These are phyloP conservation scores for Lordiphosa andalusiaca DNA, from an alignment of 2,888 invertebrate genomes.

Conservation along the genomic window DNA sequence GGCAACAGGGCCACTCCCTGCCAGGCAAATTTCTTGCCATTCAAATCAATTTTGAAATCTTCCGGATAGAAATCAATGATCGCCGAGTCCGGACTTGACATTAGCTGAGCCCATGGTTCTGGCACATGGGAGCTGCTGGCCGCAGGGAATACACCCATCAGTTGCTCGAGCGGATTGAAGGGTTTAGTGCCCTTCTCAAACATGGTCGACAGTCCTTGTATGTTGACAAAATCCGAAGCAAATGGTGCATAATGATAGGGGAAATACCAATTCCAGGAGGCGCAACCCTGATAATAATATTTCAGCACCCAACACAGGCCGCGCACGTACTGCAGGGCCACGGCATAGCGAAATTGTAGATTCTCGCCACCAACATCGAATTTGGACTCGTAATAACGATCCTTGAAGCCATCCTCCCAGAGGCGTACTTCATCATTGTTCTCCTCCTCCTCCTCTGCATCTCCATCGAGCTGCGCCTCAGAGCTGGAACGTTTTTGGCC, in stretches of 20 bases:
- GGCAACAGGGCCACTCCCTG: slow-evolving; percentile 99
- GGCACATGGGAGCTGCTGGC: slow-evolving; percentile 97
- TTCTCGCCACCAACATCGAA: slow-evolving; percentile 90
- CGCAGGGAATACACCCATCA: slow-evolving; percentile 99
- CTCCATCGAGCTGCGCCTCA: slow-evolving; percentile 77
- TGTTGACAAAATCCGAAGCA: slow-evolving; percentile 98
- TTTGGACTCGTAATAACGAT: slow-evolving; percentile 97
- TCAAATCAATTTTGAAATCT: slow-evolving; percentile 98
- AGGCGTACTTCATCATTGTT: slow-evolving; percentile 83
- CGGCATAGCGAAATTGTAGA: slow-evolving; percentile 92
- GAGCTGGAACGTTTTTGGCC: slow-evolving; percentile 45
- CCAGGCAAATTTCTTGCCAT: slow-evolving; percentile 99
- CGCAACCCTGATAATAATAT: slow-evolving; percentile 99
- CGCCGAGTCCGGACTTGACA: slow-evolving; percentile 93
- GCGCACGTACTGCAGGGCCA: slow-evolving; percentile 95
- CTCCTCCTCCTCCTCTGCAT: slow-evolving; percentile 54
- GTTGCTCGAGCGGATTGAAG: slow-evolving; percentile 98
- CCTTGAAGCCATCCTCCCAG: slow-evolving; percentile 99
- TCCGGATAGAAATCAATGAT: slow-evolving; percentile 99
- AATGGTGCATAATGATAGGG: slow-evolving; percentile 99
- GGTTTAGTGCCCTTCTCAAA: slow-evolving; percentile 95
- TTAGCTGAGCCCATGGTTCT: slow-evolving; percentile 93
- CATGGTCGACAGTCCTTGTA: slow-evolving; percentile 90
- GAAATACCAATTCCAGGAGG: slow-evolving; percentile 99
- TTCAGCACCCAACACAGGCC: slow-evolving; percentile 99